These are phyloP conservation scores for Agrotis puta DNA, from an alignment of 2,888 invertebrate species.

Conservation along the genomic window DNA sequence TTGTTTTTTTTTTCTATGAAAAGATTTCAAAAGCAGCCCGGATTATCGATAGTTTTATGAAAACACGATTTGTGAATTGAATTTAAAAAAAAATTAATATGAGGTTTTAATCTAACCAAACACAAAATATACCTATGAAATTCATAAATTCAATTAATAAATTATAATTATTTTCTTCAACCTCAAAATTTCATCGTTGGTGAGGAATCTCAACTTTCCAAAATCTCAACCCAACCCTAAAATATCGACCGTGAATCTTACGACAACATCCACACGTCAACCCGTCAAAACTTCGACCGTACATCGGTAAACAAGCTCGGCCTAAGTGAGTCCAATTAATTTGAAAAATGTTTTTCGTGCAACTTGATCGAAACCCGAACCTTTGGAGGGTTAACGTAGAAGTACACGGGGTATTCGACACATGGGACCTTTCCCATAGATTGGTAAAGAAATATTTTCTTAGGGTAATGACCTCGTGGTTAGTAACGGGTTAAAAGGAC, in stretches of 20 bases:
- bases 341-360: constrained; percentile 76
- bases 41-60: background rate
- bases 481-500: background rate
- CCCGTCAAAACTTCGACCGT: constrained; percentile 52
- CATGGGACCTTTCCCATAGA: constrained; percentile 2
- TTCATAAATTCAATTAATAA: background rate
- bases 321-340: constrained; percentile 72
- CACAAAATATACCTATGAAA: background rate
- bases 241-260: constrained; percentile 41
- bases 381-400: constrained; percentile 59
- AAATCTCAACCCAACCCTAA: constrained; percentile 16
- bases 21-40: background rate
- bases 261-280: constrained; percentile 50
- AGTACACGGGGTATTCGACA: background rate
- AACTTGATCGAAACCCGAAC: constrained; percentile 69
- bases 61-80: too few relatives aligned
- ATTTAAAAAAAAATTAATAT: too few relatives aligned
- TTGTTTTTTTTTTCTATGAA: background rate
- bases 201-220: background rate
- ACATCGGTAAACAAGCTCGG: constrained; percentile 67
- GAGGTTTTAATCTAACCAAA: too few relatives aligned
- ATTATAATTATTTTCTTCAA: background rate
- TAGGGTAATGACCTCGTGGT: background rate
- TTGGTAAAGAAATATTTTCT: background rate
- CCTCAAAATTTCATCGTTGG: background rate